Evolutionary conservation across 2,797 vertebrate species (phyloP).

Genomic region (Argya squamiceps): DNA sequence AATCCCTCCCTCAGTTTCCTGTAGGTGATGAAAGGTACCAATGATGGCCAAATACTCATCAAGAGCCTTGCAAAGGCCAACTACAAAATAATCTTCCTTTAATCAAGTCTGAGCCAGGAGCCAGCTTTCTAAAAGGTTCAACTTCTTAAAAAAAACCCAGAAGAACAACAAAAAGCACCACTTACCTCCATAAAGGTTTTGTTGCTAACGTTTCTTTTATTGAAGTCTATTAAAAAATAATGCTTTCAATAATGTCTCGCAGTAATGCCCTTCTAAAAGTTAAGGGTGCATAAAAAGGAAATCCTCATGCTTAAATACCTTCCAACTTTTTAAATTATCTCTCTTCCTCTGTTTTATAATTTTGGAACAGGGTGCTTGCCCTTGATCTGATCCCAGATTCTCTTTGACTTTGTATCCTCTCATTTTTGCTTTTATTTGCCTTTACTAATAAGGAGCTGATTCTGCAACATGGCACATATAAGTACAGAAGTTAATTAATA

Average conservation of each 20-base stretch:
- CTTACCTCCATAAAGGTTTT: neutral
- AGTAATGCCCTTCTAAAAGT: neutral
- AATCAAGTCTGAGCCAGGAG: neutral
- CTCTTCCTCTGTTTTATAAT: neutral
- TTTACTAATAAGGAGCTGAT: neutral
- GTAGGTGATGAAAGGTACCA: neutral
- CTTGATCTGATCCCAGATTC: neutral
- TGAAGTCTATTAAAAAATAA: neutral
- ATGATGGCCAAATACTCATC: neutral
- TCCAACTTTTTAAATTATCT: neutral
- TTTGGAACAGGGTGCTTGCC: neutral
- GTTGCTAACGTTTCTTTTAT: neutral
- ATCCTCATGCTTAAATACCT: neutral
- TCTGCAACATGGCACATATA: neutral
- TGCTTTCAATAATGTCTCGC: neutral
- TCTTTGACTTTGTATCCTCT: neutral
- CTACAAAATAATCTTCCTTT: neutral
- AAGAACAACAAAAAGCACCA: neutral
- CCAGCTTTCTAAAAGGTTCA: neutral
- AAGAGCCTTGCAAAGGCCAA: neutral
- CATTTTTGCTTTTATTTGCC: neutral
- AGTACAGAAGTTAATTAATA: neutral
- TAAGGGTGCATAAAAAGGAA: neutral
- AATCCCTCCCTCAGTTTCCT: neutral
- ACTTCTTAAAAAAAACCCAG: neutral